Percentiles rank a stretch among this genome's conserved stretches.
Evolutionary conservation across 2,797 vertebrate species (phyloP).

Genomic region (Triplophysa yarkandensis): DNA sequence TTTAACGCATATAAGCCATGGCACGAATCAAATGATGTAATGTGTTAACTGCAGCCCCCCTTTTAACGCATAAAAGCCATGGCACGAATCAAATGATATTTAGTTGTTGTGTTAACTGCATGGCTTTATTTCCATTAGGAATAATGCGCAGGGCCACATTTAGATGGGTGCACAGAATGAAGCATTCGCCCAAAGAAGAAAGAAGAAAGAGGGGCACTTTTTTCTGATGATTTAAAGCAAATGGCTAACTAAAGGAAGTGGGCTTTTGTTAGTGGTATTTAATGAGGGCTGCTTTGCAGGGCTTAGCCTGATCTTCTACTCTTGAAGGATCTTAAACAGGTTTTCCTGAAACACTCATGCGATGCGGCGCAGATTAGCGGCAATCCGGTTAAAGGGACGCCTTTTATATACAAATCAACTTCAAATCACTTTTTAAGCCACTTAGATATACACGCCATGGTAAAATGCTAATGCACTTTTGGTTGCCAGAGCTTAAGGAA

Average conservation of each 20-base stretch:
- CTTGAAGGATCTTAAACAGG: constrained; percentile 82
- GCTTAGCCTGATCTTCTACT: constrained; percentile 67
- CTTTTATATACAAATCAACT: constrained; percentile 93
- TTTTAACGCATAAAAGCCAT: constrained; percentile 69
- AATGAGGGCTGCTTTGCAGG: constrained; percentile 77
- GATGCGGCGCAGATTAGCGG: constrained; percentile 85
- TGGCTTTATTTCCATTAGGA: constrained; percentile 49
- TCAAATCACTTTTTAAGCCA: constrained; percentile 91
- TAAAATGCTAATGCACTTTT: constrained; percentile 88
- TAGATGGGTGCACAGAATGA: constrained; percentile 24
- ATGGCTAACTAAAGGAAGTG: constrained; percentile 75
- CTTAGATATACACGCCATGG: constrained; percentile 85
- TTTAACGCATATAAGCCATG: too few relatives aligned
- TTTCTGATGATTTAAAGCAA: constrained; percentile 60
- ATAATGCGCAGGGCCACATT: neutral
- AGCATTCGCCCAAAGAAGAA: constrained; percentile 12
- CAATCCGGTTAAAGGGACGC: constrained; percentile 87
- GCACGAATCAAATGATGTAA: constrained; percentile 71
- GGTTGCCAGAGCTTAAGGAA: constrained; percentile 80
- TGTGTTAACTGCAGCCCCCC: constrained; percentile 80
- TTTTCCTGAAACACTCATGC: constrained; percentile 86
- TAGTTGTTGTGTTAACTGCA: constrained; percentile 62
- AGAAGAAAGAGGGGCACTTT: constrained; percentile 13
- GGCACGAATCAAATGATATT: constrained; percentile 71
- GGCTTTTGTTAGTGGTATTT: constrained; percentile 79